Evolutionary conservation across 2,888 invertebrate genomes (phyloP), one percentile per base, ranked within the genome.

Genomic region (Meiosimyza platycephala): DNA sequence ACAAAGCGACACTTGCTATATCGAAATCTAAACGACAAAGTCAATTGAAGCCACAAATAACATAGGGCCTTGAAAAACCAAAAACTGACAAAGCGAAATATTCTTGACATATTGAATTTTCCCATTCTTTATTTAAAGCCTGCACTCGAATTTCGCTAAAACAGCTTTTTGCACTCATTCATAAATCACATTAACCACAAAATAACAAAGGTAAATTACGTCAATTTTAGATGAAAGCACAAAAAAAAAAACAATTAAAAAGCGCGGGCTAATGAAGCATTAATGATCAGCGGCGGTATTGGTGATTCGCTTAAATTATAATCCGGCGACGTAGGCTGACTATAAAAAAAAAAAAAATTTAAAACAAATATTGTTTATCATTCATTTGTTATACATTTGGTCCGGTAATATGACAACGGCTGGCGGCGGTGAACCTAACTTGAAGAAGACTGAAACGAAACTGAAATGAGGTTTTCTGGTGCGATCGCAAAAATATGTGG

Each of bases 391-490:
- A 40, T 60, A 33, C n/a, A 48, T 40, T 63, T 13, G 33, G 48
- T 28, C 18, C 16, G 16, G 22, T 28, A 13, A 12, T 18, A 48
- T 7, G n/a, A 57, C 22, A 22, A 13, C 12, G 57, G 28, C 6
- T 28, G 22, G 28, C 28, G 22, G 22, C 7, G 51, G 62, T 52
- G 62, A 51, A 51, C 69, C 60, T 28, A 52, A 69, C 69, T 51
- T 60, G 52, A 60, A 28, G 69, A 60, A 69, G 60, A 62, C 60
- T 69, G 60, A 69, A 69, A 62, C 69, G 69, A 69, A 69, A 69
- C 69, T 69, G 69, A 69, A 60, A n/a, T 62, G 52, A 62, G 62
- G 60, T 40, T 16, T 62, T 16, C 16, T 50, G 40, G 62, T 47
- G 62, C 69, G 69, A 69, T 62, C 60, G 52, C 16, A 28, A 69